phyloP scores from a whole-genome alignment of 2,888 invertebrate genomes.

The Tetheella fluctuosa region DNA sequence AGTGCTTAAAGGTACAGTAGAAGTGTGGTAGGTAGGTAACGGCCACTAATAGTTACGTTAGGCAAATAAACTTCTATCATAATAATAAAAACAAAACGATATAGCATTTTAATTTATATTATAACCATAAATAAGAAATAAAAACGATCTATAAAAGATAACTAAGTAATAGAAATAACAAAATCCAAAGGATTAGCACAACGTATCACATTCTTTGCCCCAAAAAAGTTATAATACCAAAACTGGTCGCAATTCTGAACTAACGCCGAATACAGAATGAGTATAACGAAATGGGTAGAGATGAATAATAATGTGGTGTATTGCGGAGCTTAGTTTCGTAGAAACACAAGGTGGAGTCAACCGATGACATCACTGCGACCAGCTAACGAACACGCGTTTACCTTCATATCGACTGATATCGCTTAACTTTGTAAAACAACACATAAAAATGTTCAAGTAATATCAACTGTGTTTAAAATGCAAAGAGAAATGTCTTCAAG shows the following conservation, averaged over 20 bases:
- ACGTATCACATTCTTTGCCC: constrained; percentile 37
- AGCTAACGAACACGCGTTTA: constrained; percentile 60
- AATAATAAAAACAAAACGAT: neutral
- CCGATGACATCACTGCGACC: constrained; percentile 72
- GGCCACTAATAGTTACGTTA: neutral
- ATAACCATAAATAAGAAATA: neutral
- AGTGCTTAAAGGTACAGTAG: constrained; percentile 4
- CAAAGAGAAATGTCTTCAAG: neutral
- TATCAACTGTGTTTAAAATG: neutral
- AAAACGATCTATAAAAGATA: neutral
- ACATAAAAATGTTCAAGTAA: constrained; percentile 28
- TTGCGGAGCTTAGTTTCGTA: constrained; percentile 69
- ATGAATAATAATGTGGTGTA: constrained; percentile 69
- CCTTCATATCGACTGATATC: constrained; percentile 54
- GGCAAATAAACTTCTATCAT: neutral
- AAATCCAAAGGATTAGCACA: constrained; percentile 21
- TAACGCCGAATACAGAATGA: constrained; percentile 59
- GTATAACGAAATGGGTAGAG: constrained; percentile 56
- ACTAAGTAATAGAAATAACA: neutral
- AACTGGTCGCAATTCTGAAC: constrained; percentile 68
- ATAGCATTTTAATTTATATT: neutral
- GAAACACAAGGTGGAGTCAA: constrained; percentile 66
- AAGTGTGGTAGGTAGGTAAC: neutral
- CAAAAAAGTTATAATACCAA: constrained; percentile 57
- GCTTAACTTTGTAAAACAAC: constrained; percentile 31